Evolutionary conservation across 2,888 invertebrate genomes (phyloP).

Genomic region (Caenorhabditis macrosperma): DNA sequence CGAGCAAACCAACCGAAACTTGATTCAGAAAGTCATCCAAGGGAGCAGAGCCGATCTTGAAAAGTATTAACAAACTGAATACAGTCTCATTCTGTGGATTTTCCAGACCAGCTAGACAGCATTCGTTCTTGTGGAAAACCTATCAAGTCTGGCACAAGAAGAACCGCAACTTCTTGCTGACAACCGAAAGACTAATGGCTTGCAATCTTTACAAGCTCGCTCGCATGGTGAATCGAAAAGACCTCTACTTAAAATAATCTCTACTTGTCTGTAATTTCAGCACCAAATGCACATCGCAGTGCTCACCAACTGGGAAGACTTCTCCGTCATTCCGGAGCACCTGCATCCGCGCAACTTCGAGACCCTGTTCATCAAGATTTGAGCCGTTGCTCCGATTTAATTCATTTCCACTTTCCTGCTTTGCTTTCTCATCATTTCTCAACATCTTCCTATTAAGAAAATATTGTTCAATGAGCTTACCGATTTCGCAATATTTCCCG

Average conservation of each 20-base stretch:
- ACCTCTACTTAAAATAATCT: not conserved
- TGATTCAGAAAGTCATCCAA: conserved; percentile 6
- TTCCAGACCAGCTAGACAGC: conserved; percentile 17
- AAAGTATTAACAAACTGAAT: too few species aligned
- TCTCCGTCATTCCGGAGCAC: conserved; percentile 25
- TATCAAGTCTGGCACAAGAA: conserved; percentile 35
- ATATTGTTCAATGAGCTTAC: too few species aligned
- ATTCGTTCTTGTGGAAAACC: conserved; percentile 24
- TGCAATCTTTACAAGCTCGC: conserved; percentile 19
- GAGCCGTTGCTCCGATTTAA: not conserved
- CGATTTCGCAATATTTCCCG: too few species aligned
- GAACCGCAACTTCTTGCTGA: conserved; percentile 18
- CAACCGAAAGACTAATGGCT: conserved; percentile 22
- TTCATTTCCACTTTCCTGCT: too few species aligned
- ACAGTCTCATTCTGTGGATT: not conserved
- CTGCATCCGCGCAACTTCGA: conserved; percentile 36
- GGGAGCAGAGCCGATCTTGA: conserved; percentile 11
- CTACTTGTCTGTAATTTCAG: too few species aligned
- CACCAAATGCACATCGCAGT: conserved; percentile 22
- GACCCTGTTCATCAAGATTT: conserved; percentile 10
- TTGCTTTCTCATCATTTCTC: too few species aligned
- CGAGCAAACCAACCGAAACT: conserved; percentile 3
- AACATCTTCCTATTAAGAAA: too few species aligned
- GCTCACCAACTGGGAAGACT: conserved; percentile 23
- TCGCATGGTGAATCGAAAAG: conserved; percentile 20